phyloP scores from a whole-genome alignment of 2,888 invertebrate species.

The Cynaeus angustus region DNA sequence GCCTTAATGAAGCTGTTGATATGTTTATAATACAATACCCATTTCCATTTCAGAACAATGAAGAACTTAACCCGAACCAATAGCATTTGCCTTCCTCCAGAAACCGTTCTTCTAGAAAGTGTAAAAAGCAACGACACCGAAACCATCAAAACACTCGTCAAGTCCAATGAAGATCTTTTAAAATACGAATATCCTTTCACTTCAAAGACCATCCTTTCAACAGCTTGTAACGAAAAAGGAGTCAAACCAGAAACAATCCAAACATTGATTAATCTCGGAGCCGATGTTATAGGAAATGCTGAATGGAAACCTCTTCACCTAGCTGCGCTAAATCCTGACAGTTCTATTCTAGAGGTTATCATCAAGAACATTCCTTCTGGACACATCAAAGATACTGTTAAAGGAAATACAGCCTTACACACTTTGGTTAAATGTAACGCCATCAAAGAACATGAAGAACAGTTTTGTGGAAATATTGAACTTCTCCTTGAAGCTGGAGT shows the following conservation, averaged over 20 bases:
- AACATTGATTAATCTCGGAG: slow-evolving; percentile 76
- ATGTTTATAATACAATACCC: no score
- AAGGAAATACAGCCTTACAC: slow-evolving; percentile 66
- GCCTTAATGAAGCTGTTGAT: no score
- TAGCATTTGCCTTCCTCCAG: slow-evolving; percentile 65
- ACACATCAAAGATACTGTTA: slow-evolving; percentile 57
- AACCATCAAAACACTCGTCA: slow-evolving; percentile 74
- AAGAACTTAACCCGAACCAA: slow-evolving; percentile 57
- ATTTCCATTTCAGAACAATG: slow-evolving; percentile 36
- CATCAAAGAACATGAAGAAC: slow-evolving; percentile 70
- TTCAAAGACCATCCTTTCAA: slow-evolving; percentile 71
- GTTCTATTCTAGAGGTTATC: slow-evolving; percentile 71
- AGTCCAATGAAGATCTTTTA: slow-evolving; percentile 73
- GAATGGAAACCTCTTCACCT: slow-evolving; percentile 80
- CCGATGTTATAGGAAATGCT: slow-evolving; percentile 73
- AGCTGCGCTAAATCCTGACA: slow-evolving; percentile 74
- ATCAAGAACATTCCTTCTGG: slow-evolving; percentile 67
- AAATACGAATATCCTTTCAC: slow-evolving; percentile 75
- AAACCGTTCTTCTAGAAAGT: slow-evolving; percentile 71
- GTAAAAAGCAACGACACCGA: slow-evolving; percentile 73
- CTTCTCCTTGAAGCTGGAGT: slow-evolving; percentile 60
- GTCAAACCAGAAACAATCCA: slow-evolving; percentile 75
- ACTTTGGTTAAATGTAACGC: slow-evolving; percentile 63
- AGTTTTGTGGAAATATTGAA: slow-evolving; percentile 58
- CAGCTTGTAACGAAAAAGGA: slow-evolving; percentile 75